These are phyloP conservation scores for Parelbella ahira DNA, from an alignment of 2,888 invertebrate genomes.

Conservation along the genomic window DNA sequence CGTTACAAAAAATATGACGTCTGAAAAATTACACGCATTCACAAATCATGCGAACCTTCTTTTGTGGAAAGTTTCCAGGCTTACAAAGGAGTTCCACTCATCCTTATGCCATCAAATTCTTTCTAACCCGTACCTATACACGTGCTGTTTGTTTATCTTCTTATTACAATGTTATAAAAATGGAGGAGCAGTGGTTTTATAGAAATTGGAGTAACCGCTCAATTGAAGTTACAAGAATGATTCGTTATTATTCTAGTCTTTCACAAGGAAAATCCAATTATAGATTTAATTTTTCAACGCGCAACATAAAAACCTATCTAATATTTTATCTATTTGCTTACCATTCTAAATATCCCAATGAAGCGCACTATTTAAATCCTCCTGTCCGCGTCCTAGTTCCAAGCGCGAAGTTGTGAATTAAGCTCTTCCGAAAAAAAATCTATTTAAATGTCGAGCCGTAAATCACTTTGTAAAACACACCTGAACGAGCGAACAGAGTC, in stretches of 20 bases:
- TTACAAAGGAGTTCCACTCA: conserved; percentile 67
- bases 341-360: too few relatives aligned
- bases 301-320: too few relatives aligned
- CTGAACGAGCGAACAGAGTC: conserved; percentile 54
- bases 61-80: conserved; percentile 68
- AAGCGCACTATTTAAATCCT: too few relatives aligned
- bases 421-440: conserved; percentile 36
- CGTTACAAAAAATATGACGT: conserved; percentile 78
- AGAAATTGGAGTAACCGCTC: too few relatives aligned
- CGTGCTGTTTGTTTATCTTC: conserved; percentile 38
- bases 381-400: conserved; percentile 1
- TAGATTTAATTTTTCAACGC: too few relatives aligned
- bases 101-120: conserved; percentile 59
- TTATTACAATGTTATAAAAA: not conserved
- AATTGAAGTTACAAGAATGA: too few relatives aligned
- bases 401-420: conserved; percentile 15
- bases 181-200: too few relatives aligned
- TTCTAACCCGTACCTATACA: conserved; percentile 46
- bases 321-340: too few relatives aligned
- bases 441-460: conserved; percentile 49
- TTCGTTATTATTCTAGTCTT: too few relatives aligned
- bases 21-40: conserved; percentile 80
- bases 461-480: conserved; percentile 63
- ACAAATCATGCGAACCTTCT: conserved; percentile 76
- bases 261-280: too few relatives aligned